Base-by-base conservation (phyloP, 1,140 invertebrate genomes). In the Pissodes strobi region DNA sequence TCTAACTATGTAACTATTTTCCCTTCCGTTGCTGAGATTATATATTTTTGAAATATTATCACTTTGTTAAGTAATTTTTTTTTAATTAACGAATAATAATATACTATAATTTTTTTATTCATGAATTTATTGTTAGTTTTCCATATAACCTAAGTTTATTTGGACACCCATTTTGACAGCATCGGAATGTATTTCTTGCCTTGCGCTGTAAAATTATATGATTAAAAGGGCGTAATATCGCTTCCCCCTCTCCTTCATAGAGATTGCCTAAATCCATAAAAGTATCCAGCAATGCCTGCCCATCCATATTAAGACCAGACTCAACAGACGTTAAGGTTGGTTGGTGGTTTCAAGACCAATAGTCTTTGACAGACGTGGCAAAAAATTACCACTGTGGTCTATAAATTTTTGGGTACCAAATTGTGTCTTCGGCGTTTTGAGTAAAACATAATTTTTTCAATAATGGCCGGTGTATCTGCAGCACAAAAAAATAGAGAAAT, bases 401-500 rank as follows among this genome's bases (percentile, higher is more conserved):
- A 64, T 39, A 21, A 53, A 53, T 51, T 62, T 62, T 53, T 62
- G 38, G 60, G 52, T n/a, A n/a, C n/a, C n/a, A n/a, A n/a, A n/a
- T n/a, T n/a, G n/a, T n/a, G n/a, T n/a, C n/a, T n/a, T 49, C 43
- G 18, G 10, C 4, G 5, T 19, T 49, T 39, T 49, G 15, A 52
- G 59, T 43, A 23, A 61, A 46, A 51, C 17, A 6, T 23, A 17
- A 43, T 57, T 38, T 19, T 27, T 15, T n/a, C 13, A 63, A 80
- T 77, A 76, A 88, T 84, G 83, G 91, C 91, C 87, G 90, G 90
- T 77, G 89, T 93, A 74, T 90, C 90, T 78, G 90, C 90, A 77
- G 91, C 91, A 46, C 90, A 92, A 82, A 93, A 93, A 81, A 94
- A 93, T 80, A 88, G 92, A 78, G 91, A 94, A 80, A 91, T 93